Base-by-base conservation (phyloP, 2,113 vertebrate genomes). In the Eidolon helvum region DNA sequence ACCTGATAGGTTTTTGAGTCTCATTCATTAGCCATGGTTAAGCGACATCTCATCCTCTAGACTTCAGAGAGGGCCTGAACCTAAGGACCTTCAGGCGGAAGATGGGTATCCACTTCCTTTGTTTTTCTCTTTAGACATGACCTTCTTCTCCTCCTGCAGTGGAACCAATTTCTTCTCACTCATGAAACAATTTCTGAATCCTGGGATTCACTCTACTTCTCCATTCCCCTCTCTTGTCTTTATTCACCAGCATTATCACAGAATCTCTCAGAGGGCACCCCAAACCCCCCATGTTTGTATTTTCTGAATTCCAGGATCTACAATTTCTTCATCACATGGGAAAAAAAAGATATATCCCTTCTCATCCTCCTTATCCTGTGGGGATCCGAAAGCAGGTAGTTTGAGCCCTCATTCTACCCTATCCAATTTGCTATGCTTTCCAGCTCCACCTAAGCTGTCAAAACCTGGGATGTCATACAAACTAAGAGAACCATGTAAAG, bases 321-420 rank as follows among this genome's bases (percentile, higher is more conserved):
- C 26, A 71, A 94, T 91, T 89, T 95, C 93, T 94, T 96, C 38
- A 59, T 75, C 84, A 87, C 12, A 53, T 55, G 16, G 22, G 14
- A 12, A 8, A 30, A 79, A 92, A 79, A 92, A 28, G 40, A 80
- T 94, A 24, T 35, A 77, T 57, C 45, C 50, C 66, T 89, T 87
- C 43, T 86, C n/a, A 57, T 92, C 43, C 14, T 90, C 57, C 24
- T n/a, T 88, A 61, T 69, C 75, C 82, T 68, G 57, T 40, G 61
- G 66, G n/a, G 11, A 88, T n/a, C 33, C 74, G 26, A 84, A 91
- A 38, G 33, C 57, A 91, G 50, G 10, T 45, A 30, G 24, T 95
- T 35, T 75, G 38, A 92, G 48, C 19, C 18, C 50, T 79, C 10
- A 33, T 77, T 91, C 48, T 66, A 38, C 38, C 40, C 18, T 85